These are phyloP conservation scores for Eristalinus sepulchralis DNA, from an alignment of 2,888 invertebrate species.

Conservation along the genomic window DNA sequence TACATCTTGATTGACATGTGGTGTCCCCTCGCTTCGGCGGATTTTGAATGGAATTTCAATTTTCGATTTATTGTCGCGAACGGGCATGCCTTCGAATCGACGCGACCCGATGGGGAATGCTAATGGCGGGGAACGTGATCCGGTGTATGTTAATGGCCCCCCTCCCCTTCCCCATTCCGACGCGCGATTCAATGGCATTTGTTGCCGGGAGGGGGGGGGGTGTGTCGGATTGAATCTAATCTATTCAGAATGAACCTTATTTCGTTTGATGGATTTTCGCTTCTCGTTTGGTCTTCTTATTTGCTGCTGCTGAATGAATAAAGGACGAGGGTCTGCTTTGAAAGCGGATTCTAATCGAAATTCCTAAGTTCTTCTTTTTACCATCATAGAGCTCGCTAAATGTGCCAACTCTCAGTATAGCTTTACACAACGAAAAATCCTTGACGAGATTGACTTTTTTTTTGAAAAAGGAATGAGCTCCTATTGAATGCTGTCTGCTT, in stretches of 20 bases:
- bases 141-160: constrained; percentile 9
- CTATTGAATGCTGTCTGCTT: too few species aligned
- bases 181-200: constrained; percentile 31
- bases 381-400: too few species aligned
- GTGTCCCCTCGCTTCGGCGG: constrained; percentile 1
- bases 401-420: too few species aligned
- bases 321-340: not conserved
- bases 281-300: not conserved
- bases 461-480: too few species aligned
- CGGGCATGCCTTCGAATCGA: not conserved
- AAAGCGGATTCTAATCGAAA: not conserved
- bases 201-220: not conserved
- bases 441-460: too few species aligned
- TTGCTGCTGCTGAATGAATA: not conserved
- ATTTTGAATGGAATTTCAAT: constrained; percentile 63
- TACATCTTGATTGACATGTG: constrained; percentile 32
- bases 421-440: too few species aligned
- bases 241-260: constrained; percentile 37
- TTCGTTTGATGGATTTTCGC: not conserved
- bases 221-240: constrained; percentile 22
- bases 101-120: too few species aligned
- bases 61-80: constrained; percentile 43
- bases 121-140: constrained; percentile 43
- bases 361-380: not conserved
- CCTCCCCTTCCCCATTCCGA: too few species aligned